Percentiles rank a stretch among this genome's conserved stretches.
These are phyloP conservation scores for Drosophila paramelanica DNA, from an alignment of 2,888 invertebrate genomes.

Conservation along the genomic window DNA sequence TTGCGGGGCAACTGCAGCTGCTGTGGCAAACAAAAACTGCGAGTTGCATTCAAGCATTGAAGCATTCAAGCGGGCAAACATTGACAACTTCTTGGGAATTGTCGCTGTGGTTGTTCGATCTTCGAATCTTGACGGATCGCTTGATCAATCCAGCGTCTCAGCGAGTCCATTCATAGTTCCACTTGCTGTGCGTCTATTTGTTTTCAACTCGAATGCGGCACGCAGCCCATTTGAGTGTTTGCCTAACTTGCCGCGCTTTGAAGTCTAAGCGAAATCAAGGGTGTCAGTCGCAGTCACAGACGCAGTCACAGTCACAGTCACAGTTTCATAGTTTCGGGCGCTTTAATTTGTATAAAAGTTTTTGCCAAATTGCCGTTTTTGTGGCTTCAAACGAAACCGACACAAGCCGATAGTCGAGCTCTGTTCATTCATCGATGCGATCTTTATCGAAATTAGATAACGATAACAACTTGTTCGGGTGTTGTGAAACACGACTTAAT, in stretches of 20 bases:
- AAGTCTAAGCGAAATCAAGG: conserved; percentile 31
- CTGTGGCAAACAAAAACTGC: conserved; percentile 31
- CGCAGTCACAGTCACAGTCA: conserved; percentile 5
- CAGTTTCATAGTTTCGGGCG: conserved; percentile 3
- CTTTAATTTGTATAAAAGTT: conserved; percentile 70
- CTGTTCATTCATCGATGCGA: conserved; percentile 44
- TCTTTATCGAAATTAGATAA: conserved; percentile 73
- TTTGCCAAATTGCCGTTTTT: conserved; percentile 31
- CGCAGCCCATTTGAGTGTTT: conserved; percentile 71
- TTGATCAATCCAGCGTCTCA: conserved; percentile 62
- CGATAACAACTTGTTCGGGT: conserved; percentile 83
- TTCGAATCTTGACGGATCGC: conserved; percentile 52
- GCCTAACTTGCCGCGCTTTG: conserved; percentile 75
- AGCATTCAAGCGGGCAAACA: conserved; percentile 77
- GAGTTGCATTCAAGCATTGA: conserved; percentile 74
- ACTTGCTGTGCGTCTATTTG: conserved; percentile 69
- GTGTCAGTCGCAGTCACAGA: background rate
- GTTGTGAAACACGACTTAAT: conserved; percentile 85
- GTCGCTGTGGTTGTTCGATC: conserved; percentile 40
- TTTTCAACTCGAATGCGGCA: conserved; percentile 77
- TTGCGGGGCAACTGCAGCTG: background rate
- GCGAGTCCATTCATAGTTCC: conserved; percentile 69
- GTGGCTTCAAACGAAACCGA: conserved; percentile 47
- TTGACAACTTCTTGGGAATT: conserved; percentile 76
- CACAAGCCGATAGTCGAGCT: background rate